Evolutionary conservation across 2,888 invertebrate genomes (phyloP), one percentile per base, ranked within the genome.

Genomic region (Linnaemya tessellans): DNA sequence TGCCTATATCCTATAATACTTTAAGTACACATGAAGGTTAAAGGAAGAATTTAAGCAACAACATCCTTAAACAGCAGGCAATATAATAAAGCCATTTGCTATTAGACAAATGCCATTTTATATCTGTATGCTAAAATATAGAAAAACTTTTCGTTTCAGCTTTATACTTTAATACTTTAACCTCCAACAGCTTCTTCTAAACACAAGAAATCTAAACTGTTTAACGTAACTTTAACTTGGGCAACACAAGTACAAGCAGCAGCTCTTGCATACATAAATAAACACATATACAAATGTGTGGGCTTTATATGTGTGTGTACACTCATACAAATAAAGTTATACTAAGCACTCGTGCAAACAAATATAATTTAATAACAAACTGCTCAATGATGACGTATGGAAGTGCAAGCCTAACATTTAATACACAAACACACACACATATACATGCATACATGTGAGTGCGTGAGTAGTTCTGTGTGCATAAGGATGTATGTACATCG

Each of bases 331-430:
- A 80, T 58, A 73, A 80, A 41, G 49, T 80, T 70, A 43, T 60
- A 49, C 49, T 51, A 81, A 75, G 77, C 84, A 84, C 62, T 84
- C 84, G 81, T 84, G 84, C 82, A 85, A 85, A 85, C 82, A 85
- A 85, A 85, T 82, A 85, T 85, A 85, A 85, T 85, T 85, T 85
- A 73, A 82, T 85, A 85, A 82, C 85, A 85, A 85, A 85, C 85
- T 74, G 70, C 43, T 85, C 85, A 60, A 82, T 82, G 79, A 78
- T 78, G 84, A 67, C 49, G 65, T 77, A 64, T 58, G 73, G 22
- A 38, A 51, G n/a, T 46, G 43, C 1, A 46, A 25, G 38, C 18
- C 11, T 20, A 38, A 35, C 9, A 60, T 18, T 38, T 35, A 18
- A 60, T 60, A 18, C 18, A 60, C 4, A 25, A 0, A 13, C 2